Evolutionary conservation across 2,797 vertebrate species (phyloP).

Genomic region (Podarcis siculus): DNA sequence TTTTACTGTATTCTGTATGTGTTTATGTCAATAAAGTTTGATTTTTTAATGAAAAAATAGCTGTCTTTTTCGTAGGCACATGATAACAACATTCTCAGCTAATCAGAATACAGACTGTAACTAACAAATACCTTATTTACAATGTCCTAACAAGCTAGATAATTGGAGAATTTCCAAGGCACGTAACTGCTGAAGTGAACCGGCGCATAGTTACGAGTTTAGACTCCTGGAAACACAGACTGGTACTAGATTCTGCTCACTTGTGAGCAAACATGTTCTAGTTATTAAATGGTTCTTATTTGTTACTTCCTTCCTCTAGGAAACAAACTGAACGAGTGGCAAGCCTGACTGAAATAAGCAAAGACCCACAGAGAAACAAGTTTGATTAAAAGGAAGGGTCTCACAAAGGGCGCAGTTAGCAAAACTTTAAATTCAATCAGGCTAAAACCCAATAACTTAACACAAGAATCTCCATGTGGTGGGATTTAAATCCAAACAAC

Average conservation of each 20-base stretch:
- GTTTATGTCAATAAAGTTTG: too few relatives aligned
- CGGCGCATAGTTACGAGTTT: background rate
- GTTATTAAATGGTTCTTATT: background rate
- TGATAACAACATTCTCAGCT: background rate
- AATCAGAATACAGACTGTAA: background rate
- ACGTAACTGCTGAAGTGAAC: background rate
- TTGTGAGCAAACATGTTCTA: background rate
- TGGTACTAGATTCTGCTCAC: background rate
- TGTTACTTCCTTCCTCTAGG: background rate
- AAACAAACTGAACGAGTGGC: background rate
- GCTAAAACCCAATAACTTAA: background rate
- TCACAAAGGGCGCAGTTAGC: background rate
- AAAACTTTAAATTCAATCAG: background rate
- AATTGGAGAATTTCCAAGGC: background rate
- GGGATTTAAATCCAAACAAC: background rate
- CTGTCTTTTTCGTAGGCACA: background rate
- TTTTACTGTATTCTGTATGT: too few relatives aligned
- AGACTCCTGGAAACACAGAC: background rate
- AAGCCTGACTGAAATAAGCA: background rate
- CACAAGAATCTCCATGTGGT: background rate
- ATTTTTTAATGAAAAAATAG: too few relatives aligned
- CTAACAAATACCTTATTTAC: background rate
- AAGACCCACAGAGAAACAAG: background rate
- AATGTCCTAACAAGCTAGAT: background rate
- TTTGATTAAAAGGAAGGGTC: background rate